phyloP scores from a whole-genome alignment of 2,113 vertebrate species.

The Saimiri boliviensis region DNA sequence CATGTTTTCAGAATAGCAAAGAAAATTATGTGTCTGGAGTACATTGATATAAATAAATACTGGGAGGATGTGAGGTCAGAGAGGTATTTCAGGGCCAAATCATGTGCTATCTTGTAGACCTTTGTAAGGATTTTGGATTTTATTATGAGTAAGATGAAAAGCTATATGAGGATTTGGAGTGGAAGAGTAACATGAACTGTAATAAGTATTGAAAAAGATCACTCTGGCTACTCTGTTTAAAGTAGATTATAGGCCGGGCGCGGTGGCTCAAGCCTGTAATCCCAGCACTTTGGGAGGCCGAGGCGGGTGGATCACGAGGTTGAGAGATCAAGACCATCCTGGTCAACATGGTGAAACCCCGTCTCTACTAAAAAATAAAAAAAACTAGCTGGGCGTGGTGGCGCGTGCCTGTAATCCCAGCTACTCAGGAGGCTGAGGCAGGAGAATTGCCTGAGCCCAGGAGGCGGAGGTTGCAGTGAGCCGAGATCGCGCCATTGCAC shows the following conservation, averaged over 20 bases:
- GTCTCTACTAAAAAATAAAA: no score
- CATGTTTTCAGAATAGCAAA: not conserved
- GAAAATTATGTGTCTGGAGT: not conserved
- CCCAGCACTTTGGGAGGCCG: no score
- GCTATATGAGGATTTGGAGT: not conserved
- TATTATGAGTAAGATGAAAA: not conserved
- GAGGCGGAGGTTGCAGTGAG: no score
- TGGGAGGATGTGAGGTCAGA: not conserved
- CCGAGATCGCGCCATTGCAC: no score
- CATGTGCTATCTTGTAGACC: not conserved
- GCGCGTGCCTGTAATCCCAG: no score
- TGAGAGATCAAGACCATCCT: no score
- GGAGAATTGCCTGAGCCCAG: no score
- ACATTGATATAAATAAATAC: not conserved
- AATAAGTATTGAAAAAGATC: not conserved
- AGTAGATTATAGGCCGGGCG: not conserved
- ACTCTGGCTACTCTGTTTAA: not conserved
- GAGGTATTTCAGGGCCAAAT: not conserved
- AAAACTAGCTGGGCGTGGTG: no score
- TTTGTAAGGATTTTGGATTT: not conserved
- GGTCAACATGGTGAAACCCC: no score
- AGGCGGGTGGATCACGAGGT: no score
- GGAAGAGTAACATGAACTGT: not conserved
- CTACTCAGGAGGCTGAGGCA: no score
- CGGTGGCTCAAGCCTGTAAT: no score